These are phyloP conservation scores for Deilephila porcellus DNA, from an alignment of 2,888 invertebrate genomes.

Conservation along the genomic window DNA sequence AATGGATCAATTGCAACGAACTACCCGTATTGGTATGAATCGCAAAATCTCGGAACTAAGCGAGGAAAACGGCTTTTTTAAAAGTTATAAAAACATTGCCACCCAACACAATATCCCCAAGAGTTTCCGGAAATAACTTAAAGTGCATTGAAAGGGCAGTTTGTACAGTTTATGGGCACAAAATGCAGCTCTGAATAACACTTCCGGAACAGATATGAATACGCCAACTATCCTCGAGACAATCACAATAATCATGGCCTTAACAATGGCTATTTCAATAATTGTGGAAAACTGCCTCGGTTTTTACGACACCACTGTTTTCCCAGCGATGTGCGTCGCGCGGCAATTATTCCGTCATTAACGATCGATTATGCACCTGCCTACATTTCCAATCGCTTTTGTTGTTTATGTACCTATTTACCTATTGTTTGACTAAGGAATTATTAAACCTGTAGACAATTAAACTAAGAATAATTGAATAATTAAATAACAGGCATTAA, in stretches of 20 bases:
- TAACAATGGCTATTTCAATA: slow-evolving; percentile 14
- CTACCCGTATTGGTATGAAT: neutral
- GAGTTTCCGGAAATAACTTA: neutral
- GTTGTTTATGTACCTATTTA: too few species aligned
- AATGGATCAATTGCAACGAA: neutral
- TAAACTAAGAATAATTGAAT: too few species aligned
- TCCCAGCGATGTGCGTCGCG: neutral
- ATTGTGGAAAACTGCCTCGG: slow-evolving; percentile 4
- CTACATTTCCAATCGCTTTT: neutral
- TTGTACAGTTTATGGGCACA: neutral
- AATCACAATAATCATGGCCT: neutral
- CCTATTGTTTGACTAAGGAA: too few species aligned
- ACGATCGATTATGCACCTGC: slow-evolving; percentile 3
- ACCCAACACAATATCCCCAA: neutral
- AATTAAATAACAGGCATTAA: too few species aligned
- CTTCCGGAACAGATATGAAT: neutral
- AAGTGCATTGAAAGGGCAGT: too few species aligned
- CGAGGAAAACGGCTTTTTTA: neutral
- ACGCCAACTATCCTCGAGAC: neutral
- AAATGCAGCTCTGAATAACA: neutral
- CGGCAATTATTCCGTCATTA: slow-evolving; percentile 24
- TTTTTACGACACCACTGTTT: slow-evolving; percentile 10
- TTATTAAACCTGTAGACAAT: too few species aligned
- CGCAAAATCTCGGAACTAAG: neutral
- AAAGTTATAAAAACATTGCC: neutral